These are phyloP conservation scores for Nephrotoma guestfalica DNA, from an alignment of 2,888 invertebrate genomes.

Conservation along the genomic window DNA sequence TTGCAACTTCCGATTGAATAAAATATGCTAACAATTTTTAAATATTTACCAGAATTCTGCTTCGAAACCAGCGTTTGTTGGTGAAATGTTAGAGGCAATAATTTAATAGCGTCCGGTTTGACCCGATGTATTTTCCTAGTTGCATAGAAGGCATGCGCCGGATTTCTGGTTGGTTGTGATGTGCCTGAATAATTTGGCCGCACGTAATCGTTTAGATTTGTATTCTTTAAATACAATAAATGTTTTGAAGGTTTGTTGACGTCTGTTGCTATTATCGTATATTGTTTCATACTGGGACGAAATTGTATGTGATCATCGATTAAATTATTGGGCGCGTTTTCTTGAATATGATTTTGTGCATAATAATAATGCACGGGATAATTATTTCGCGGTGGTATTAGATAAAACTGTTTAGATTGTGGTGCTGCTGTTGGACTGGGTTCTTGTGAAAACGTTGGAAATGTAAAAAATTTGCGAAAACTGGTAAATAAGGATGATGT, in stretches of 20 bases:
- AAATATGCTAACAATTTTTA: neutral
- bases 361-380: neutral
- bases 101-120: conserved; percentile 7
- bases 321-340: neutral
- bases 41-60: neutral
- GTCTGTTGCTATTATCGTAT: neutral
- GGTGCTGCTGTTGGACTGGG: neutral
- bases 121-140: conserved; percentile 8
- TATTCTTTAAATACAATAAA: neutral
- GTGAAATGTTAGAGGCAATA: neutral
- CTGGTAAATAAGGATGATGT: neutral
- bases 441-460: neutral
- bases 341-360: neutral
- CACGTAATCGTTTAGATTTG: neutral
- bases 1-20: neutral
- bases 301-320: neutral
- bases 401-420: neutral
- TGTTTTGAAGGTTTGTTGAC: neutral
- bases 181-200: neutral
- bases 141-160: conserved; percentile 1
- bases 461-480: neutral
- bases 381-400: neutral
- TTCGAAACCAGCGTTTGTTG: neutral
- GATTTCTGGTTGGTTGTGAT: conserved; percentile 1
- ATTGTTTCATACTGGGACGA: neutral